These are phyloP conservation scores for Echinops telfairi DNA, from an alignment of 2,113 vertebrate genomes.

Conservation along the genomic window DNA sequence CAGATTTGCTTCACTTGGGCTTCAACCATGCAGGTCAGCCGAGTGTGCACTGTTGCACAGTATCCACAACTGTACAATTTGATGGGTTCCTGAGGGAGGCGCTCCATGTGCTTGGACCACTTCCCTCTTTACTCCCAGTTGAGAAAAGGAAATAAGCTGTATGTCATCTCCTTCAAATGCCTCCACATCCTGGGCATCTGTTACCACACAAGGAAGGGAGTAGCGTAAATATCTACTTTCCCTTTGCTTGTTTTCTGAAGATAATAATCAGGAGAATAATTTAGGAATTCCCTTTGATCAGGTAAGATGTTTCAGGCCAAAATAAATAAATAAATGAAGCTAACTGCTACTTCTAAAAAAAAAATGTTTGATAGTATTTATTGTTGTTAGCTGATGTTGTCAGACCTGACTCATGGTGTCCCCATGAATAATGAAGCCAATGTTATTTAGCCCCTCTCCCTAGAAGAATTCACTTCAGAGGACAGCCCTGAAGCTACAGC, in stretches of 20 bases:
- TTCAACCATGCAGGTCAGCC: not conserved
- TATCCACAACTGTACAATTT: not conserved
- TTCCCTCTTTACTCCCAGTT: not conserved
- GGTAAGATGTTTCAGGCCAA: not conserved
- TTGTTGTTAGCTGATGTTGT: not conserved
- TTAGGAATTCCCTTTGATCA: not conserved
- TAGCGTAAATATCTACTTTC: not conserved
- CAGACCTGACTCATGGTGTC: no score
- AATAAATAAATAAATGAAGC: not conserved
- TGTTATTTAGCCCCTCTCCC: no score
- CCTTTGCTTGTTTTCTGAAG: not conserved
- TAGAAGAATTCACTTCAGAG: no score
- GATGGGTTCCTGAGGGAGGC: not conserved
- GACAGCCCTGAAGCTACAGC: no score
- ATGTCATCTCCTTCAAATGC: not conserved
- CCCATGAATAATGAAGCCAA: not conserved
- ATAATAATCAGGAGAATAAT: not conserved
- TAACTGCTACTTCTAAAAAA: not conserved
- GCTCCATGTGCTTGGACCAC: not conserved
- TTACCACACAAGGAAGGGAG: not conserved
- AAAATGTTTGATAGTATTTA: not conserved
- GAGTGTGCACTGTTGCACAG: accelerated
- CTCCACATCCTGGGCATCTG: not conserved
- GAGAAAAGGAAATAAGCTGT: not conserved
- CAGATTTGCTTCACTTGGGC: not conserved